These are phyloP conservation scores for Rutpela maculata DNA, from an alignment of 2,888 invertebrate genomes.

Conservation along the genomic window DNA sequence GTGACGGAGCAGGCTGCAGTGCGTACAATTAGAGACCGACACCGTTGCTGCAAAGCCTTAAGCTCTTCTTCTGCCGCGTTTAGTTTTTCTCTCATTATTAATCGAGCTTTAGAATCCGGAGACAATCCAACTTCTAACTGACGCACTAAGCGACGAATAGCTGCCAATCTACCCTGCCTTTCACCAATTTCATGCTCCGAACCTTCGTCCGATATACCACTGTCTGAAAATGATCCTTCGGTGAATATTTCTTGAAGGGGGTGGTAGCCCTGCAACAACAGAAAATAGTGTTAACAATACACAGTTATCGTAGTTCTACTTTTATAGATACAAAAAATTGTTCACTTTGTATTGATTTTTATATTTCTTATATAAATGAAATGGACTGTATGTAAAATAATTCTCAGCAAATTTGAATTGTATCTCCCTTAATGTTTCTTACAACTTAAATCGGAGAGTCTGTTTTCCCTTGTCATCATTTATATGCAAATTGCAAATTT, in stretches of 20 bases:
- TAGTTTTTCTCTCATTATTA: conserved; percentile 82
- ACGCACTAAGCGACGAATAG: conserved; percentile 80
- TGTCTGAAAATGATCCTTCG: conserved; percentile 83
- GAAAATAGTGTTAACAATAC: background rate
- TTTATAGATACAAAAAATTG: no score
- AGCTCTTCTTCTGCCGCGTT: conserved; percentile 84
- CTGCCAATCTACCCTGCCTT: conserved; percentile 81
- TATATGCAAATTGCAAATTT: conserved; percentile 45
- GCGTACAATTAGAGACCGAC: conserved; percentile 79
- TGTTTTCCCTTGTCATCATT: conserved; percentile 31
- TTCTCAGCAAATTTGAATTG: background rate
- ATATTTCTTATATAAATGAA: no score
- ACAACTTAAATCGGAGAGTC: background rate
- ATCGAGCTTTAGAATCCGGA: conserved; percentile 81
- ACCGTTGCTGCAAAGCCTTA: conserved; percentile 81
- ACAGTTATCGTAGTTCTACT: no score
- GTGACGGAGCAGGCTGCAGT: conserved; percentile 74
- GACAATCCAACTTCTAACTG: conserved; percentile 81
- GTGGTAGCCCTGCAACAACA: conserved; percentile 70
- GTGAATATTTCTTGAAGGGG: conserved; percentile 72
- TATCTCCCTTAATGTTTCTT: background rate
- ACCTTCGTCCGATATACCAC: conserved; percentile 87
- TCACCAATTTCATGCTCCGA: conserved; percentile 81
- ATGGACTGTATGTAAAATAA: background rate
- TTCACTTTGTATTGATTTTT: no score